Conservation (phyloP, 2,888 invertebrate genomes). For the Polyploca ridens region DNA sequence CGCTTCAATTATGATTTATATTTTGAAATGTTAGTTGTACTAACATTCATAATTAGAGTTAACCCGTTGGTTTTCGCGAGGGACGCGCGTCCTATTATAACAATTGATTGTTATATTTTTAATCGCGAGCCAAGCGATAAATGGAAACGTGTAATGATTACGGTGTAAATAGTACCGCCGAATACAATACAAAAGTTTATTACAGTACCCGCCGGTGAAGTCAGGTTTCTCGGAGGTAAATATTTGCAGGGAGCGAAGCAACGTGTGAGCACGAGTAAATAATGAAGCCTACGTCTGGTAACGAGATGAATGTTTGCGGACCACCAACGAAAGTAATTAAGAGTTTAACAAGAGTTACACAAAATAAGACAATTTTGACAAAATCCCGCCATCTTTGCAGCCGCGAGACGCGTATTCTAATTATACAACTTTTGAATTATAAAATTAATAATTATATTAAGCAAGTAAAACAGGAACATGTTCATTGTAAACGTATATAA, state of each 20-base stretch:
- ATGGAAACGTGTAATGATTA: slow-evolving; percentile 44
- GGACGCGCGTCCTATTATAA: no score
- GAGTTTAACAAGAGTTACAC: slow-evolving; percentile 70
- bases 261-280: slow-evolving; percentile 75
- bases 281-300: slow-evolving; percentile 75
- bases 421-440: slow-evolving; percentile 30
- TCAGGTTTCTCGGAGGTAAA: slow-evolving; percentile 79
- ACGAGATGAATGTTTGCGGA: slow-evolving; percentile 80
- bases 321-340: slow-evolving; percentile 78
- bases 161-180: slow-evolving; percentile 44
- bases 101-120: no score
- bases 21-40: slow-evolving; percentile 33
- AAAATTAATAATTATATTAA: slow-evolving; percentile 25
- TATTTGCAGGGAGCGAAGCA: slow-evolving; percentile 66
- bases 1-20: slow-evolving; percentile 45
- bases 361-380: slow-evolving; percentile 65
- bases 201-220: slow-evolving; percentile 70
- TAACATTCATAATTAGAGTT: slow-evolving; percentile 54
- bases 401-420: slow-evolving; percentile 30
- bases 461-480: slow-evolving; percentile 4
- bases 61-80: no score
- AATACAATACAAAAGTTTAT: slow-evolving; percentile 78
- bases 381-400: slow-evolving; percentile 43
- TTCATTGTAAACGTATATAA: background rate
- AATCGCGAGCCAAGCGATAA: no score